Percentiles rank a stretch among this genome's conserved stretches.
Conservation (phyloP, 1,140 invertebrate species). For the Tetraneura akinire region DNA sequence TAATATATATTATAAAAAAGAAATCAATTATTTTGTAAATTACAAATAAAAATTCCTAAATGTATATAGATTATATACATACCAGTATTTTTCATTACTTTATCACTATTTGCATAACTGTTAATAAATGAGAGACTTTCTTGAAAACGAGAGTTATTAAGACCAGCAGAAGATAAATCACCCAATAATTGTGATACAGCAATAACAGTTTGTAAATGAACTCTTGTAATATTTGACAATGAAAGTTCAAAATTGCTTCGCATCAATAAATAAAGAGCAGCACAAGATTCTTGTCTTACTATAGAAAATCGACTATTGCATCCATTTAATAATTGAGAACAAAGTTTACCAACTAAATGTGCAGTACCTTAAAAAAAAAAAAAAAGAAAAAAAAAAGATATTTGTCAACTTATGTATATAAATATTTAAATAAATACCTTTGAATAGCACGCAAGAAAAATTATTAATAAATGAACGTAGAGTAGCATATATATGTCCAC, state of each 20-base stretch:
- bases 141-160: constrained; percentile 88
- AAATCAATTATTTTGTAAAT: too few relatives aligned
- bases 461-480: constrained; percentile 89
- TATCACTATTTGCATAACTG: constrained; percentile 88
- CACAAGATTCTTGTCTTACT: constrained; percentile 84
- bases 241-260: constrained; percentile 90
- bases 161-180: constrained; percentile 69
- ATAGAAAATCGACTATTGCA: constrained; percentile 78
- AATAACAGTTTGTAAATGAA: constrained; percentile 69
- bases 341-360: constrained; percentile 79
- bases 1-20: too few relatives aligned
- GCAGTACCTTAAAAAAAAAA: constrained; percentile 82
- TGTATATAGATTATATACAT: constrained; percentile 52
- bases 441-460: constrained; percentile 78
- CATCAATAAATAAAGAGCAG: constrained; percentile 88
- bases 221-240: constrained; percentile 24
- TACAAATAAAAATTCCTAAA: too few relatives aligned
- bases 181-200: constrained; percentile 89
- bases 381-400: too few relatives aligned
- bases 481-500: constrained; percentile 88
- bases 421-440: constrained; percentile 64
- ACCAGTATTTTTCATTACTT: constrained; percentile 88
- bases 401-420: neutral
- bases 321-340: constrained; percentile 77
- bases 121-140: constrained; percentile 90